Percentiles rank a stretch among this genome's conserved stretches.
These are phyloP conservation scores for Habropoda laboriosa DNA, from an alignment of 1,140 invertebrate species.

Conservation along the genomic window DNA sequence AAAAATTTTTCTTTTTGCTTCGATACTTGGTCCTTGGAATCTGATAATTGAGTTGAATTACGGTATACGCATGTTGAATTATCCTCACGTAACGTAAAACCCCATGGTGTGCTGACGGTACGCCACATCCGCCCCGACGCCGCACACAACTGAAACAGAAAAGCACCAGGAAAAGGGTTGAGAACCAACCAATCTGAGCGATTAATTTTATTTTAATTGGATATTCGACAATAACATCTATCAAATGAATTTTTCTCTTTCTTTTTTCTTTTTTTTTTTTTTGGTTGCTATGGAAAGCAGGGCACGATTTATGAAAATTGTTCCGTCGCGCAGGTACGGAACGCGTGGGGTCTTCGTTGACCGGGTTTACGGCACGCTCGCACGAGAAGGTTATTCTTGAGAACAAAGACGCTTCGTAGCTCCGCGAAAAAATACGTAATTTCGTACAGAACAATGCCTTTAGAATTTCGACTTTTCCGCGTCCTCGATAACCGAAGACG, in stretches of 20 bases:
- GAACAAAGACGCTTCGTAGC: too few relatives aligned
- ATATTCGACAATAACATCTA: background rate
- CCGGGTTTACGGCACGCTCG: too few relatives aligned
- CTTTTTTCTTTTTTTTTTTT: too few relatives aligned
- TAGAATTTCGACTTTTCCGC: too few relatives aligned
- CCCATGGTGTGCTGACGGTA: slow-evolving; percentile 78
- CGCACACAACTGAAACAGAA: slow-evolving; percentile 80
- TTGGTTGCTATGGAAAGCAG: background rate
- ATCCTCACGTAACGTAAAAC: slow-evolving; percentile 81
- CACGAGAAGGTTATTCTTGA: too few relatives aligned
- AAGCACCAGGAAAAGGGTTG: slow-evolving; percentile 46
- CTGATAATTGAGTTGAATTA: slow-evolving; percentile 74
- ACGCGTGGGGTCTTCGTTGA: too few relatives aligned
- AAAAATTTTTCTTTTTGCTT: background rate
- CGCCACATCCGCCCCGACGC: slow-evolving; percentile 80
- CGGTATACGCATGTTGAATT: slow-evolving; percentile 72
- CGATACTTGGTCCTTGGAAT: slow-evolving; percentile 27
- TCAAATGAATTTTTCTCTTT: background rate
- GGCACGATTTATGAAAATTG: slow-evolving; percentile 13
- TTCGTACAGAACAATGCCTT: too few relatives aligned
- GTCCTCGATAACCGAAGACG: too few relatives aligned
- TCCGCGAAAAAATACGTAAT: too few relatives aligned
- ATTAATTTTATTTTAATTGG: slow-evolving; percentile 18
- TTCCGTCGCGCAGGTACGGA: too few relatives aligned
- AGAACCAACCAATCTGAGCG: too few relatives aligned